Conservation (phyloP, 2,113 vertebrate genomes). For the Gobio gobio region DNA sequence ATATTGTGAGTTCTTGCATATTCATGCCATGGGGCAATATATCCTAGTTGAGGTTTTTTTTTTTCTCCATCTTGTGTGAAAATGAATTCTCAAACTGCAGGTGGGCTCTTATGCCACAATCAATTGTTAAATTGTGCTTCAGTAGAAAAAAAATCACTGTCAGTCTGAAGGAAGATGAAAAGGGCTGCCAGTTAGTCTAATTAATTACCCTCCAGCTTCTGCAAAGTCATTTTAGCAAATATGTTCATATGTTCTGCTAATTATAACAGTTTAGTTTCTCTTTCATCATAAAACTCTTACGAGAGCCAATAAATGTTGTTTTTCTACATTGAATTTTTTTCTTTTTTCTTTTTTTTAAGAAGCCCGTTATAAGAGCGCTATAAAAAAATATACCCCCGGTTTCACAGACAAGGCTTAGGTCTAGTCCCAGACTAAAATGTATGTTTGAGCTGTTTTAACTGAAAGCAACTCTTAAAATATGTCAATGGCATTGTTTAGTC, state of each 20-base stretch:
- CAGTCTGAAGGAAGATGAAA: slow-evolving; percentile 72
- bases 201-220: slow-evolving; percentile 26
- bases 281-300: neutral
- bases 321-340: no score
- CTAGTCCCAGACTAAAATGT: no score
- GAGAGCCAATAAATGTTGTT: neutral
- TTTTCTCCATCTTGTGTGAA: slow-evolving; percentile 56
- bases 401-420: no score
- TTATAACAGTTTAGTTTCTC: neutral
- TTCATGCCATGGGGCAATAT: slow-evolving; percentile 80
- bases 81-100: slow-evolving; percentile 81
- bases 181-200: slow-evolving; percentile 39
- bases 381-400: no score
- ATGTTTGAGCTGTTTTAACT: no score
- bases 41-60: slow-evolving; percentile 69
- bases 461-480: no score
- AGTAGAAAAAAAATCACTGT: slow-evolving; percentile 74
- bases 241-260: slow-evolving; percentile 6
- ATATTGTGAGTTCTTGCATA: slow-evolving; percentile 78
- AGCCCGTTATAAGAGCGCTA: neutral
- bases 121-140: slow-evolving; percentile 75
- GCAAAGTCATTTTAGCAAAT: slow-evolving; percentile 25
- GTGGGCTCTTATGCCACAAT: slow-evolving; percentile 77
- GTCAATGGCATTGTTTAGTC: no score
- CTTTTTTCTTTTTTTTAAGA: neutral